Base-by-base conservation (phyloP, 2,113 vertebrate species). In the Chelonoidis abingdonii region DNA sequence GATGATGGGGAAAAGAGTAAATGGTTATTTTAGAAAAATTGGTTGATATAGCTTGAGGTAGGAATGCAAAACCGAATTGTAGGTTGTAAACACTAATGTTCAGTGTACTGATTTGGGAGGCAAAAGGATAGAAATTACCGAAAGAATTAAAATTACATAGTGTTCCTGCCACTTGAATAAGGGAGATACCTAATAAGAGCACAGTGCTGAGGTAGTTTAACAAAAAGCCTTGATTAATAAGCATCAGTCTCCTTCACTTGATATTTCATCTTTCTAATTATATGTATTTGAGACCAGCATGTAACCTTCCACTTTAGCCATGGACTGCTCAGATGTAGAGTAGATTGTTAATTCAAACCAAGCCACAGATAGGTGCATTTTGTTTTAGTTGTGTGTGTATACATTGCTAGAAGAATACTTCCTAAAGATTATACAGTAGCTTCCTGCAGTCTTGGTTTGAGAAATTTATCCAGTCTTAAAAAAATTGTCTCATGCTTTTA, bases 211-310 rank as follows among this genome's bases (percentile, higher is more conserved):
- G 88, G 84, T 92, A 91, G 89, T 90, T 86, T 85, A 93, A 92
- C 81, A 94, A 92, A 88, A 78, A 94, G 81, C 47, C 88, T 92
- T 94, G 88, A 89, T 96, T 96, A 94, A 94, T 95, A 95, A 90
- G 86, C 90, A 83, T 89, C 89, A 41, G 38, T 90, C 78, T 90
- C 78, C 57, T 92, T 94, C 87, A 78, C 82, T 92, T 86, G 65
- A 54, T 92, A 88, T 94, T 80, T 76, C 24, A 80, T 92, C 84
- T 84, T 59, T 84, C 80, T 95, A 92, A 94, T 95, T 95, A 95
- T 94, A 90, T 92, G 80, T 94, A 92, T 95, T 94, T 95, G 88
- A 92, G 89, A 95, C 44, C 87, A 92, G 95, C 87, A 88, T n/a
- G 85, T 86, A 72, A 88, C 81, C 86, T 94, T 88, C 62, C 83